These are phyloP conservation scores for Pelvicachromis taeniatus DNA, from an alignment of 2,113 vertebrate genomes.

Conservation along the genomic window DNA sequence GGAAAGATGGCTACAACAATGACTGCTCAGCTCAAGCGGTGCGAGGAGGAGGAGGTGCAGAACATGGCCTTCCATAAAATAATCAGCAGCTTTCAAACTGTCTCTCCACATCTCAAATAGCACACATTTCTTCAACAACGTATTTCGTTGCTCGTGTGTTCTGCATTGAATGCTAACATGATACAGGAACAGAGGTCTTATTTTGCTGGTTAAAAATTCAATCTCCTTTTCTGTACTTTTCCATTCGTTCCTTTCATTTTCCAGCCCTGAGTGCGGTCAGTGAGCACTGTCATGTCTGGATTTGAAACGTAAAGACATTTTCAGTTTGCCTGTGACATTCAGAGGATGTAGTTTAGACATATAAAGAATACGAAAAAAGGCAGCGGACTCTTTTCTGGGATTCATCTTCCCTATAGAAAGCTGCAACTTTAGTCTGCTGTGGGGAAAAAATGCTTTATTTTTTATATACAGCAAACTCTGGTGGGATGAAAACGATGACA, in stretches of 20 bases:
- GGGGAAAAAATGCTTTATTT: background rate
- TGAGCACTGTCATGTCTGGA: background rate
- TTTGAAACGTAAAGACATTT: background rate
- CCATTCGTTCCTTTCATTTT: background rate
- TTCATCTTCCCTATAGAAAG: background rate
- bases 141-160: conserved; percentile 15
- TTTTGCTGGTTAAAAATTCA: conserved; percentile 29
- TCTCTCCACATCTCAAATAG: conserved; percentile 12
- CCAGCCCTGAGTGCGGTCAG: background rate
- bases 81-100: conserved; percentile 48
- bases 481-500: background rate
- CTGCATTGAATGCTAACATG: conserved; percentile 19
- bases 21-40: background rate
- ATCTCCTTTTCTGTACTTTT: background rate
- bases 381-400: background rate
- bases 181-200: background rate
- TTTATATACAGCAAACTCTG: background rate
- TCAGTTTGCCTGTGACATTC: background rate
- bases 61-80: conserved; percentile 33
- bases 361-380: background rate
- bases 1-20: background rate
- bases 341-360: background rate
- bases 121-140: conserved; percentile 14
- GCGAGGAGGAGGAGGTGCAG: background rate
- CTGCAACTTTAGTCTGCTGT: background rate